Evolutionary conservation across 2,888 invertebrate species (phyloP).

Genomic region (Syrphus vitripennis): DNA sequence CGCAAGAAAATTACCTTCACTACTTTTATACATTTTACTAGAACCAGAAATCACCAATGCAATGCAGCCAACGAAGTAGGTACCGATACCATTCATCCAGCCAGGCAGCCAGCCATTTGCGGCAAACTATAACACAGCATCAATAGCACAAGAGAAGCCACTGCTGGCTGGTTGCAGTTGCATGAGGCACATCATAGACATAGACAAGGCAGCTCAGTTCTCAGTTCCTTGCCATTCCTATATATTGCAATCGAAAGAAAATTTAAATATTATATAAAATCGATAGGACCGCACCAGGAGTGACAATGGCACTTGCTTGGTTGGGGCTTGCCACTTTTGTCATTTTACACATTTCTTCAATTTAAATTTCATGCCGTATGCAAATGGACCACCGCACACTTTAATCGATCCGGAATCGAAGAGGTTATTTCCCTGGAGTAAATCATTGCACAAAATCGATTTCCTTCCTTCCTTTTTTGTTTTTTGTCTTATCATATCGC

Average conservation of each 20-base stretch:
- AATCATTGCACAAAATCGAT: conserved; percentile 69
- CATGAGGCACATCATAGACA: no score
- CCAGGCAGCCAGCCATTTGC: not conserved
- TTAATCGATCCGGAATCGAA: conserved; percentile 66
- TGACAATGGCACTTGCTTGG: conserved; percentile 43
- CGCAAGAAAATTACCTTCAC: conserved; percentile 55
- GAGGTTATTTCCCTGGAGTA: conserved; percentile 67
- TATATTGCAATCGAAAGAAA: conserved; percentile 22
- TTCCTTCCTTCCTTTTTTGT: conserved; percentile 52
- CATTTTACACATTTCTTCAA: conserved; percentile 68
- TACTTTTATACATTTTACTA: conserved; percentile 15
- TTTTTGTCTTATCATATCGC: conserved; percentile 35
- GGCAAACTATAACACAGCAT: conserved; percentile 9
- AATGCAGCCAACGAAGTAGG: not conserved
- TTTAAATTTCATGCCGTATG: conserved; percentile 68
- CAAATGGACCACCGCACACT: conserved; percentile 66
- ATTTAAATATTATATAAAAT: conserved; percentile 45
- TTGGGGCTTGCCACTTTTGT: conserved; percentile 50
- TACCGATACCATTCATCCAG: not conserved
- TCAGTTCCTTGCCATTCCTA: not conserved
- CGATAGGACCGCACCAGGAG: conserved; percentile 41
- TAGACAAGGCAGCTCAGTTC: not conserved
- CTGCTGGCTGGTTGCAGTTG: not conserved
- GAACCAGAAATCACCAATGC: conserved; percentile 17
- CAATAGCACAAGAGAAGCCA: not conserved